Conservation (phyloP, 2,797 vertebrate species). For the Pyrocephalus nanus region DNA sequence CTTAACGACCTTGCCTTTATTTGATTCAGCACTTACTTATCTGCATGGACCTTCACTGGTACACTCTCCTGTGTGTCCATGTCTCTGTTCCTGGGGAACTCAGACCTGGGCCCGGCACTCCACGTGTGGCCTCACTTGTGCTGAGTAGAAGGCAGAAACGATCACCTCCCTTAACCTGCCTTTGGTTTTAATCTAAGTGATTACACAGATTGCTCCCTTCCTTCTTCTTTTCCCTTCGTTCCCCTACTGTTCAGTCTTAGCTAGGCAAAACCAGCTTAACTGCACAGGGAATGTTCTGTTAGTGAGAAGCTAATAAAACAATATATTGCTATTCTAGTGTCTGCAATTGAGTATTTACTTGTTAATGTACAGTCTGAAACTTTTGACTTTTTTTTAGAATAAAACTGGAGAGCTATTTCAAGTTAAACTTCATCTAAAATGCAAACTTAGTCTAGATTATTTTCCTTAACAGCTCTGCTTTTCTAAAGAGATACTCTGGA, state of each 20-base stretch:
- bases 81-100: neutral
- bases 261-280: neutral
- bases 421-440: neutral
- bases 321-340: neutral
- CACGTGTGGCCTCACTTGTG: neutral
- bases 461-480: neutral
- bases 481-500: neutral
- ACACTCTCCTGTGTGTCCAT: rapidly evolving
- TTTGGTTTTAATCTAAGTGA: neutral
- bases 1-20: neutral
- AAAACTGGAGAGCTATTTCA: neutral
- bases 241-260: neutral
- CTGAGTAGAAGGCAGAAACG: neutral
- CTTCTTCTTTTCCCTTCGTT: neutral
- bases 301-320: neutral
- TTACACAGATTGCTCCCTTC: neutral
- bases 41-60: neutral
- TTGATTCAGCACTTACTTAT: neutral
- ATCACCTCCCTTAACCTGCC: neutral
- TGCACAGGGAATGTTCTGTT: neutral
- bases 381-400: neutral
- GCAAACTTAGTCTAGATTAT: neutral
- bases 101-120: neutral
- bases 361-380: neutral
- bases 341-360: neutral